Base-by-base conservation (phyloP, 92 coral and sea anemone species). In the Parazoanthus darwini region DNA sequence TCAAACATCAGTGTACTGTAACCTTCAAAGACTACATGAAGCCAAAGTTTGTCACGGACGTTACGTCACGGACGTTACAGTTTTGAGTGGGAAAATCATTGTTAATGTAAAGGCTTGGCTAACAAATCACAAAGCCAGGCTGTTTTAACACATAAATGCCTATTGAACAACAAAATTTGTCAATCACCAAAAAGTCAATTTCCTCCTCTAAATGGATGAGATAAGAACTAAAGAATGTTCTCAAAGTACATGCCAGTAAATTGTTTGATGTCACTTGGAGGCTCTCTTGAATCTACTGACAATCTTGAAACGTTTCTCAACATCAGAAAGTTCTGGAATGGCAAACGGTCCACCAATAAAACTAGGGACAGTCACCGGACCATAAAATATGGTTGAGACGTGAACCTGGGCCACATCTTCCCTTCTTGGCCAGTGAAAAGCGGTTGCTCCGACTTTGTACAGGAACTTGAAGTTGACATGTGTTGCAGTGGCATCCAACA, bases 351-450 rank as follows among this genome's bases (percentile, higher is more conserved):
- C 92, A 71, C 75, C 33, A 83, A 83, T 83, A 66, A 67, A 66
- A 74, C 70, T 29, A 9, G 77, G 87, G 42, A 66, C 85, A 65
- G 89, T 86, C 72, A 85, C 89, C 35, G 86, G 89, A 54, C 90
- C 80, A 77, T 38, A 63, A 50, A 85, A 89, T 38, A 85, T 58
- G 48, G 51, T 76, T 46, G 92, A 84, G 18, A 18, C 20, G 80
- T 89, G 89, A 16, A 33, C 89, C 9, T n/a, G 33, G 51, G 25
- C 93, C 63, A 87, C 63, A 48, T 87, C 90, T 68, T 73, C 88
- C 54, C 91, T 29, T 29, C 33, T 29, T 29, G 33, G 33, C 33
- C 33, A 29, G 33, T 29, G 33, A 29, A 29, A 29, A 29, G 33
- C 33, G 33, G 33, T 29, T 29, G 33, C 33, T 29, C 33, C 33